Conservation (phyloP, 64 coral and sea anemone genomes). For the Pocillopora verrucosa region DNA sequence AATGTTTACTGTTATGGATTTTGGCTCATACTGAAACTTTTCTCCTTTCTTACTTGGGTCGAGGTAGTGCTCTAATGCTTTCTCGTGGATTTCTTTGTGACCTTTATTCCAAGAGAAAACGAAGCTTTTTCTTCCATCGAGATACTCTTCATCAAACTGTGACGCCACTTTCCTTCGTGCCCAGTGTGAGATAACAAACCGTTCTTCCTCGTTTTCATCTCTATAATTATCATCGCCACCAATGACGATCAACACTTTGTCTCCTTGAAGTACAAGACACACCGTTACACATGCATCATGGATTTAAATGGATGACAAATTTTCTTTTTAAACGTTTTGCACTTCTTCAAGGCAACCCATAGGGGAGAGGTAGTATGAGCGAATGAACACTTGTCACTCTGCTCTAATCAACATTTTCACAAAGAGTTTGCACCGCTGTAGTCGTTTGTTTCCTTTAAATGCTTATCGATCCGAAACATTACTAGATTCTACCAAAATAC, state of each 20-base stretch:
- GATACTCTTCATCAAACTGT: slow-evolving; percentile 6
- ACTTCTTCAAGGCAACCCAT: too few relatives aligned
- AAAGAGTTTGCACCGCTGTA: too few relatives aligned
- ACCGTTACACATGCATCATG: too few relatives aligned
- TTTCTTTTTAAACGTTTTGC: too few relatives aligned
- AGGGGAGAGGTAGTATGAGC: too few relatives aligned
- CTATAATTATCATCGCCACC: slow-evolving; percentile 36
- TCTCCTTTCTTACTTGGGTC: background rate
- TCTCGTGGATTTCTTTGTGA: slow-evolving; percentile 16
- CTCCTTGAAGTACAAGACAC: background rate
- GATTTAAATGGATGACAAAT: too few relatives aligned
- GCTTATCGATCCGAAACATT: too few relatives aligned
- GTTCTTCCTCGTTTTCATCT: background rate
- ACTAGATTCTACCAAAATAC: too few relatives aligned
- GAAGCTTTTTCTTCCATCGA: slow-evolving; percentile 22
- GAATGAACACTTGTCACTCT: too few relatives aligned
- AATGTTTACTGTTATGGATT: background rate
- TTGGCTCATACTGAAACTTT: background rate
- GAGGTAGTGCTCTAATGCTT: slow-evolving; percentile 10
- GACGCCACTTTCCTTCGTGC: slow-evolving; percentile 12
- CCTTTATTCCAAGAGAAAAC: slow-evolving; percentile 31
- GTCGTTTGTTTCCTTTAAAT: too few relatives aligned
- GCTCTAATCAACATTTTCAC: too few relatives aligned
- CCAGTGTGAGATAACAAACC: slow-evolving; percentile 8
- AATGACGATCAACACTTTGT: slow-evolving; percentile 55